These are phyloP conservation scores for Asobara japonica DNA, from an alignment of 1,140 invertebrate genomes.

Conservation along the genomic window DNA sequence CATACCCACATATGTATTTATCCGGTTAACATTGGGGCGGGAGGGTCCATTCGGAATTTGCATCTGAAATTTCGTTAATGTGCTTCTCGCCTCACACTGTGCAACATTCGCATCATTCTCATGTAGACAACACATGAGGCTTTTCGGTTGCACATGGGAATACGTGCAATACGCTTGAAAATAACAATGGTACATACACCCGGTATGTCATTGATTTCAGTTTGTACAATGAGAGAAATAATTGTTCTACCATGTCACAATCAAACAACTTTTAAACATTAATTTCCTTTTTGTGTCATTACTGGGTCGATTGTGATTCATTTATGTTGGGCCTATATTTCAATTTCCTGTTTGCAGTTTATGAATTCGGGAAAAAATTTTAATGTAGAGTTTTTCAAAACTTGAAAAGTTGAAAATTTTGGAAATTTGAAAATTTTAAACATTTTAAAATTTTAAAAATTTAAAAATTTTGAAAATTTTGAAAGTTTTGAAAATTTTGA, in stretches of 20 bases:
- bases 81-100: not conserved
- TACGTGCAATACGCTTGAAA: not conserved
- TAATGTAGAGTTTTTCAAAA: too few species aligned
- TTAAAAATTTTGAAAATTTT: too few species aligned
- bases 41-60: conserved; percentile 43
- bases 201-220: conserved; percentile 3
- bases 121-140: not conserved
- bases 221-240: not conserved
- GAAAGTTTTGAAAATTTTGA: too few species aligned
- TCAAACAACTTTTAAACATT: not conserved
- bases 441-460: too few species aligned
- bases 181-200: not conserved
- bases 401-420: too few species aligned
- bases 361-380: too few species aligned
- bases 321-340: too few species aligned
- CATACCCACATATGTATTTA: not conserved
- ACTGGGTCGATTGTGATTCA: too few species aligned
- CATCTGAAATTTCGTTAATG: conserved; percentile 42
- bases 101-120: not conserved
- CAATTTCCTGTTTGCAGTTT: too few species aligned
- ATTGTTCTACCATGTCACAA: not conserved
- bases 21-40: conserved; percentile 8
- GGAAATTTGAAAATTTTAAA: too few species aligned
- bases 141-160: not conserved
- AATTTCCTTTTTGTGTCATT: too few species aligned